phyloP scores from a whole-genome alignment of 2,113 vertebrate genomes.

The Lichenostomus cassidix region DNA sequence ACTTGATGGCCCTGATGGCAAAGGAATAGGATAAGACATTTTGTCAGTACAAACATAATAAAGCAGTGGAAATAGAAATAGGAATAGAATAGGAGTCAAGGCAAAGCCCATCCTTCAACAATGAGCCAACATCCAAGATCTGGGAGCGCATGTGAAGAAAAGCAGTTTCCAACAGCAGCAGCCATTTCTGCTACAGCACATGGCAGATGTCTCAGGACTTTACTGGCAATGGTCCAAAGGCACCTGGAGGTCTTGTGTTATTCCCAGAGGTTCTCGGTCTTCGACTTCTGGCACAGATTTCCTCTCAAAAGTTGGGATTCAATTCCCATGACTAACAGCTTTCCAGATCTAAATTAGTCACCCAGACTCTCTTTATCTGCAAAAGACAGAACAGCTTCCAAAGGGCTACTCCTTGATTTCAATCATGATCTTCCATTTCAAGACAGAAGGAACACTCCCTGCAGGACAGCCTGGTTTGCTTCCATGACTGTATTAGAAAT shows the following conservation, averaged over 20 bases:
- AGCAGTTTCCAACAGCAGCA: neutral
- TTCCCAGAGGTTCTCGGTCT: neutral
- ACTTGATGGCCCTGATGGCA: neutral
- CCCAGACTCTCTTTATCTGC: neutral
- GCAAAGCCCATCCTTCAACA: neutral
- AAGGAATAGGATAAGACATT: neutral
- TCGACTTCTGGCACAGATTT: neutral
- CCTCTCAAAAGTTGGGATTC: neutral
- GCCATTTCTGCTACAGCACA: fast-evolving
- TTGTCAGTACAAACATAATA: neutral
- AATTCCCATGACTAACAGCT: neutral
- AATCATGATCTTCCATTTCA: neutral
- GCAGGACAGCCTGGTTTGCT: neutral
- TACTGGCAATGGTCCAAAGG: neutral
- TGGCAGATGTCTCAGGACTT: neutral
- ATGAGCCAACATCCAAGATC: neutral
- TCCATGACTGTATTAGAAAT: neutral
- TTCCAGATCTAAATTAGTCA: neutral
- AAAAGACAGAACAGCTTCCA: neutral
- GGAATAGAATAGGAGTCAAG: neutral
- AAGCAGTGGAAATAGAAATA: neutral
- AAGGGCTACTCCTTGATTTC: neutral
- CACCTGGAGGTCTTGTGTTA: neutral
- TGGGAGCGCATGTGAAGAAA: neutral
- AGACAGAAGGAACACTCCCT: neutral